A percentile compares a stretch with the other conserved stretches of the same genome.
These are phyloP conservation scores for Dendrolimus pini DNA, from an alignment of 2,888 invertebrate genomes.

Conservation along the genomic window DNA sequence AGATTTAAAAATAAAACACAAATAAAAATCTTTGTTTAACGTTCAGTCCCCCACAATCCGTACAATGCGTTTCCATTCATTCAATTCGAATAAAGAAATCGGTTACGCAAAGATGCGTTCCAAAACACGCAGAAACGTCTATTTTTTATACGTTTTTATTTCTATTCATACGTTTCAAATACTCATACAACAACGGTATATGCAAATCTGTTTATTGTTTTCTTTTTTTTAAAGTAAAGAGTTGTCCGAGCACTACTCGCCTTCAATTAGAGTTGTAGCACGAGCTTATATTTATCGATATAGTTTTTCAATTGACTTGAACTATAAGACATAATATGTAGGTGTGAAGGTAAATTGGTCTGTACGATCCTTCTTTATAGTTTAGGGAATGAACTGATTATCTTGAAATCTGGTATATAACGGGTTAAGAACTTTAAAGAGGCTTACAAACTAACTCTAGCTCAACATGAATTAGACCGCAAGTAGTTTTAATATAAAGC, in stretches of 20 bases:
- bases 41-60: slow-evolving; percentile 19
- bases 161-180: slow-evolving; percentile 39
- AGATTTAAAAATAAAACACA: no score
- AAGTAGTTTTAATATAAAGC: no score
- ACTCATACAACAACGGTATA: slow-evolving; percentile 18
- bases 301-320: no score
- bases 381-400: no score
- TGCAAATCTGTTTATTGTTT: neutral
- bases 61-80: slow-evolving; percentile 33
- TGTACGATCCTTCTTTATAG: no score
- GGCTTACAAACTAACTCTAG: no score
- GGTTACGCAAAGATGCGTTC: slow-evolving; percentile 64
- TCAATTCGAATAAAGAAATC: slow-evolving; percentile 52
- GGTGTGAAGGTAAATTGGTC: no score
- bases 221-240: neutral
- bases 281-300: no score
- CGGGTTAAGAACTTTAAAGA: no score
- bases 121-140: slow-evolving; percentile 38
- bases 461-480: no score
- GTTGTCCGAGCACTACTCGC: neutral
- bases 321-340: no score
- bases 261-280: neutral
- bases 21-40: neutral
- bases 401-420: no score
- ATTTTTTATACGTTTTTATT: slow-evolving; percentile 32